Base-by-base conservation (phyloP, 2,797 vertebrate genomes). In the Halcyon smyrnensis region DNA sequence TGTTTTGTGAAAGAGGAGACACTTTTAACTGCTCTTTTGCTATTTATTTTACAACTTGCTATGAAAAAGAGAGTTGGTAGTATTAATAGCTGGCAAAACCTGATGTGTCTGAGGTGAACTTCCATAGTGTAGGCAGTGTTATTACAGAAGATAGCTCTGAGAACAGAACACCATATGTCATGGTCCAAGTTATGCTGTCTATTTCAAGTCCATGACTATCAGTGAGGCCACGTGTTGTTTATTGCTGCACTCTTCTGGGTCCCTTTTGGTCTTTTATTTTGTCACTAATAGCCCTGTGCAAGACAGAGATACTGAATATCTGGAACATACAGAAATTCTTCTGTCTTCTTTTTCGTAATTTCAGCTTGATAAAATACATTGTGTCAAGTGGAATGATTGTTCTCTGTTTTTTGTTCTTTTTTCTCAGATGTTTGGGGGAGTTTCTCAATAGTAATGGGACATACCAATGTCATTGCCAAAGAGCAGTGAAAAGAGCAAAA, bases 101-200 rank as follows among this genome's bases (percentile, higher is more conserved):
- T 92, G 89, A 91, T 25, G 1, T 95, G 80, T 91, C 76, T 95
- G 41, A 89, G 91, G 9, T 93, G 84, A 96, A 54, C 41, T 86
- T 87, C 64, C 53, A 57, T 65, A 8, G 56, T 62, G 73, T 88
- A 88, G 87, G 69, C 57, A 77, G 84, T 94, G 89, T 59, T 91
- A 71, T 90, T 91, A 53, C 37, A 91, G 57, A 67, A 92, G 62
- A 27, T 3, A 86, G 25, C 57, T 75, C 34, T 71, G 62, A 93
- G 41, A 28, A 68, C 34, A 78, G 13, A 94, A 79, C 43, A 57
- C 82, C 94, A 46, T 94, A 87, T 92, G 89, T 48, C 36, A 19
- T 51, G 56, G 53, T 74, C 67, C 45, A 1, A 3, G 54, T 92
- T 93, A 75, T 7, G 4, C 17, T 89, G 74, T n/a, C 63, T 95